Conservation (phyloP, 2,888 invertebrate genomes). For the Zygothrica quintamaculata region DNA sequence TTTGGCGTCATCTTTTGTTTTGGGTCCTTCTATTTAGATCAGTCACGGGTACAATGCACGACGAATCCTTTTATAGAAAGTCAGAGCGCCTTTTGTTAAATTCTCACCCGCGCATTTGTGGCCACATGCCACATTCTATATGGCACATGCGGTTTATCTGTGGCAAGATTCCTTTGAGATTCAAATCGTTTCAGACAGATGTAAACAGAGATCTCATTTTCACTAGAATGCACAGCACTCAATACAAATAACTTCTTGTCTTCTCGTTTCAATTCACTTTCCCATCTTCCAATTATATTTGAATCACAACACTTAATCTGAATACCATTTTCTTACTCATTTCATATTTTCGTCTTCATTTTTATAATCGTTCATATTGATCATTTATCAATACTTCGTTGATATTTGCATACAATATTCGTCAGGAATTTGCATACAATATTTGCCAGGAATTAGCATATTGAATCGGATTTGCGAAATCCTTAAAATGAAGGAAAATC, state of each 20-base stretch:
- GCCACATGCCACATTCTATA: constrained; percentile 59
- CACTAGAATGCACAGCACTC: constrained; percentile 40
- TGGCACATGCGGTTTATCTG: constrained; percentile 13
- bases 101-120: constrained; percentile 63
- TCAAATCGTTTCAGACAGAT: constrained; percentile 45
- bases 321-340: too few species aligned
- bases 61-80: constrained; percentile 51
- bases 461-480: constrained; percentile 43
- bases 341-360: constrained; percentile 1
- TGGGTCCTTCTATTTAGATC: constrained; percentile 23
- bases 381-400: constrained; percentile 54
- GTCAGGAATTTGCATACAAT: constrained; percentile 36
- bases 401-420: constrained; percentile 44
- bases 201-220: constrained; percentile 14
- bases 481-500: not conserved
- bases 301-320: constrained; percentile 46
- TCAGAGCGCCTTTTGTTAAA: constrained; percentile 39
- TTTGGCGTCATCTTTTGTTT: constrained; percentile 44
- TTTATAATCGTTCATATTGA: constrained; percentile 16
- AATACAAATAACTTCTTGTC: too few species aligned
- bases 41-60: constrained; percentile 44
- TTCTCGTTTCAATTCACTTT: not conserved
- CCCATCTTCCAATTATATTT: constrained; percentile 45
- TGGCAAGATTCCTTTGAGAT: constrained; percentile 31
- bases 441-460: constrained; percentile 36